Percentiles rank a stretch among this genome's conserved stretches.
phyloP scores from a whole-genome alignment of 2,888 invertebrate genomes.

The Pteria penguin region DNA sequence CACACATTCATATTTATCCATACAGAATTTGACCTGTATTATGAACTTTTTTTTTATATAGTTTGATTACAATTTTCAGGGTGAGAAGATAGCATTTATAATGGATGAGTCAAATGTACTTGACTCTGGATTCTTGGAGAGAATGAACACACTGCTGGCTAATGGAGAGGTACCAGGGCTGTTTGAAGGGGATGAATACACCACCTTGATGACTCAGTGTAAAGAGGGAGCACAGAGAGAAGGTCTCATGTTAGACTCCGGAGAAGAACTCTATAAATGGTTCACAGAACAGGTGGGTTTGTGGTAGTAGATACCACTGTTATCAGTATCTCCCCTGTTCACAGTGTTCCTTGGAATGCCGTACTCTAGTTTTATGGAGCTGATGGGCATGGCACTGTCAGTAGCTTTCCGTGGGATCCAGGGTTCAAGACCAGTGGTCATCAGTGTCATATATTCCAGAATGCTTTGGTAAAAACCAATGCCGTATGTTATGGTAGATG shows the following conservation, averaged over 20 bases:
- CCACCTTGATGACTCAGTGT: constrained; percentile 99
- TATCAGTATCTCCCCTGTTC: no score
- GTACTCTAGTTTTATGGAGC: no score
- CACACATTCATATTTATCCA: no score
- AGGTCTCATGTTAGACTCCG: constrained; percentile 98
- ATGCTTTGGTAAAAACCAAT: no score
- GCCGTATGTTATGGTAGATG: no score
- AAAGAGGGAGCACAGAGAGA: constrained; percentile 99
- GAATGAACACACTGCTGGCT: constrained; percentile 99
- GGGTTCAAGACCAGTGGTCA: no score
- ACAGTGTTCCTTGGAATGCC: no score
- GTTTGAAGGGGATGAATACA: constrained; percentile 93
- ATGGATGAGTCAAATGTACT: constrained; percentile 99
- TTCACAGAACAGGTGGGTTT: constrained; percentile 89
- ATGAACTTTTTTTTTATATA: background rate
- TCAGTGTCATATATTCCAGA: no score
- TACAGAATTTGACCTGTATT: background rate
- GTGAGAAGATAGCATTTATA: constrained; percentile 99
- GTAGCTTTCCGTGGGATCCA: no score
- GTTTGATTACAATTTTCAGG: constrained; percentile 85
- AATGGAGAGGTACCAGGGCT: constrained; percentile 93
- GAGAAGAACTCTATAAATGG: constrained; percentile 99
- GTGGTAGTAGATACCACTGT: no score
- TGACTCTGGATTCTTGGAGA: constrained; percentile 98
- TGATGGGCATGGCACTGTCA: no score